These are phyloP conservation scores for Pachypeltis micranthus DNA, from an alignment of 1,140 invertebrate species.

Conservation along the genomic window DNA sequence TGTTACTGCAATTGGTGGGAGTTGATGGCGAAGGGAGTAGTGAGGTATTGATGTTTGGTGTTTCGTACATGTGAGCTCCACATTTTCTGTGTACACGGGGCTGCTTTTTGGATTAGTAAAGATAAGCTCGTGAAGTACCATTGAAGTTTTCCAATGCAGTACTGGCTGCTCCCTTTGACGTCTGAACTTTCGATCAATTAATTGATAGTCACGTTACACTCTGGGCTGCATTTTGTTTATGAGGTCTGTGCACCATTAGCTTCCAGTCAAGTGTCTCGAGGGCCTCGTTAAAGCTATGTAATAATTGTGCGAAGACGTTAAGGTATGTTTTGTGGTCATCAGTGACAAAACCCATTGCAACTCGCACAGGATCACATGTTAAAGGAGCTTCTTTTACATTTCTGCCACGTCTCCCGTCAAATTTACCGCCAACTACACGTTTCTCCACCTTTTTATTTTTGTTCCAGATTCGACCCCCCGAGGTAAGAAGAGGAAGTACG, in stretches of 20 bases:
- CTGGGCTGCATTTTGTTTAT: neutral
- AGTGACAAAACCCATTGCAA: neutral
- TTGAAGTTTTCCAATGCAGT: no score
- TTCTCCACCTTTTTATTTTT: constrained; percentile 19
- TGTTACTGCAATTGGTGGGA: neutral
- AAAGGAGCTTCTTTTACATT: neutral
- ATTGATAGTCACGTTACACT: no score
- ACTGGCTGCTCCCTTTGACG: no score
- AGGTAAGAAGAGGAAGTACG: constrained; percentile 61
- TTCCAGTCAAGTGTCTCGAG: no score
- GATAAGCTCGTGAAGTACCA: neutral
- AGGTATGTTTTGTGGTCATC: neutral
- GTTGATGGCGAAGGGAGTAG: neutral
- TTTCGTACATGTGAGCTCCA: neutral
- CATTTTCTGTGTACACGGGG: neutral
- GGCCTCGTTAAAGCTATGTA: no score
- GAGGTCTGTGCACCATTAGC: neutral
- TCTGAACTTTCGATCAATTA: no score
- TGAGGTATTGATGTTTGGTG: neutral
- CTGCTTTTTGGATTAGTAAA: neutral
- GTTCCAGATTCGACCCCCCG: constrained; percentile 41
- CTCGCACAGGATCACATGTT: neutral
- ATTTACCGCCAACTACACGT: neutral
- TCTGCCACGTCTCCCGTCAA: neutral
- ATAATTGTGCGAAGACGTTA: no score